phyloP scores from a whole-genome alignment of 1,140 invertebrate genomes.

The Lepidurus apus region DNA sequence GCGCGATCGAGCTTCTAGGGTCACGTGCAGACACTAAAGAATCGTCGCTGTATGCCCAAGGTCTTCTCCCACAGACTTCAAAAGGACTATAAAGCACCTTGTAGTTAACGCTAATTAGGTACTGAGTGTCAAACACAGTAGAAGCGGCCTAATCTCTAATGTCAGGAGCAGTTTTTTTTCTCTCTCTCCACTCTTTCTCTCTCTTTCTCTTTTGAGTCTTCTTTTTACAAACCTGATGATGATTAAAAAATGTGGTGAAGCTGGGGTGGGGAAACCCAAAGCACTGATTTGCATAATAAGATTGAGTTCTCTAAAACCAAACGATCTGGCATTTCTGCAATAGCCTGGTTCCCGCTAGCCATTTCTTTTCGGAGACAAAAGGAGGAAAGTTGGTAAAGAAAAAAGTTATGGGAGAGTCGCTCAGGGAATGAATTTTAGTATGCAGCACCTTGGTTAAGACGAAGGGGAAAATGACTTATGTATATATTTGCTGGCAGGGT shows the following conservation, averaged over 20 bases:
- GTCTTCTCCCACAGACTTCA: not conserved
- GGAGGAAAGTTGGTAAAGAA: not conserved
- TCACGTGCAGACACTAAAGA: not conserved
- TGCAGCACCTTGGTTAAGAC: not conserved
- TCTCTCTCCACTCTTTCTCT: not conserved
- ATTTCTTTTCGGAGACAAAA: not conserved
- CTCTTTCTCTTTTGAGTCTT: not conserved
- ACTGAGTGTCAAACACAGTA: slow-evolving; percentile 9
- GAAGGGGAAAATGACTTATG: not conserved
- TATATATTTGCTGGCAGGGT: not conserved
- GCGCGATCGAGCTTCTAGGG: not conserved
- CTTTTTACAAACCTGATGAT: not conserved
- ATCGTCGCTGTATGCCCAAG: not conserved
- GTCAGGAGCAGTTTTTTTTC: not conserved
- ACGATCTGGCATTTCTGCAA: not conserved
- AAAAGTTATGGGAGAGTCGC: not conserved
- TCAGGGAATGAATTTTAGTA: not conserved
- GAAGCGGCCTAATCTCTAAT: not conserved
- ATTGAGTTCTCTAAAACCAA: not conserved
- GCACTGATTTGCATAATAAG: slow-evolving; percentile 8
- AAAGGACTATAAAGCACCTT: not conserved
- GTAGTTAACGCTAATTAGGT: not conserved
- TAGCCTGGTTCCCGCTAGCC: not conserved
- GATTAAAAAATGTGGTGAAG: not conserved
- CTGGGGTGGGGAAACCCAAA: not conserved